Conservation (phyloP, 2,888 invertebrate genomes). For the Sepiola atlantica region DNA sequence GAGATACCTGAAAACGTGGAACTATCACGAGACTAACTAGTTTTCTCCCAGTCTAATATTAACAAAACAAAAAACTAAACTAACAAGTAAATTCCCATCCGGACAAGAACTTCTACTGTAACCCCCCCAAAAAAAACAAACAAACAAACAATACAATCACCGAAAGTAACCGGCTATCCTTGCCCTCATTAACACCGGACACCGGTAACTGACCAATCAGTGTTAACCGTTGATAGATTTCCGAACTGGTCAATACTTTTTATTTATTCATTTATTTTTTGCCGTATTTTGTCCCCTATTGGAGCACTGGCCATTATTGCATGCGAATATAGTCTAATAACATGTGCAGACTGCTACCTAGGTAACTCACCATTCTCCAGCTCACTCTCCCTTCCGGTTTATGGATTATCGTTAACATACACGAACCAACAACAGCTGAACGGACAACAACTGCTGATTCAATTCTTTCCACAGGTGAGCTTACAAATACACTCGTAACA, state of each 20-base stretch:
- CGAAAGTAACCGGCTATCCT: background rate
- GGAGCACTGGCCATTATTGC: background rate
- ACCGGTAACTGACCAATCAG: constrained; percentile 2
- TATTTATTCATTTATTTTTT: background rate
- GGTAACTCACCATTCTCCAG: background rate
- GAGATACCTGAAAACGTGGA: background rate
- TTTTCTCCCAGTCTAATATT: background rate
- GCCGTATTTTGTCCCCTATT: background rate
- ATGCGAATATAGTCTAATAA: background rate
- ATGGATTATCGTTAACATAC: background rate
- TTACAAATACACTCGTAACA: background rate
- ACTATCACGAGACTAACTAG: background rate
- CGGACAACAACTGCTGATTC: background rate
- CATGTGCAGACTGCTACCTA: background rate
- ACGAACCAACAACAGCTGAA: background rate
- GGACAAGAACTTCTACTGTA: background rate
- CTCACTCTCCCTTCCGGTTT: background rate
- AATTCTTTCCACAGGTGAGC: background rate
- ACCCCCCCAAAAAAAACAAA: background rate
- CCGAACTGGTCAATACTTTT: background rate
- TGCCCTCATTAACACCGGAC: background rate
- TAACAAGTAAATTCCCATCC: background rate
- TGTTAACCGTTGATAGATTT: background rate
- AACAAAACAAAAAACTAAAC: too few relatives aligned
- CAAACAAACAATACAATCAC: background rate